Evolutionary conservation across 1,140 invertebrate genomes (phyloP).

Genomic region (Hirudo medicinalis): DNA sequence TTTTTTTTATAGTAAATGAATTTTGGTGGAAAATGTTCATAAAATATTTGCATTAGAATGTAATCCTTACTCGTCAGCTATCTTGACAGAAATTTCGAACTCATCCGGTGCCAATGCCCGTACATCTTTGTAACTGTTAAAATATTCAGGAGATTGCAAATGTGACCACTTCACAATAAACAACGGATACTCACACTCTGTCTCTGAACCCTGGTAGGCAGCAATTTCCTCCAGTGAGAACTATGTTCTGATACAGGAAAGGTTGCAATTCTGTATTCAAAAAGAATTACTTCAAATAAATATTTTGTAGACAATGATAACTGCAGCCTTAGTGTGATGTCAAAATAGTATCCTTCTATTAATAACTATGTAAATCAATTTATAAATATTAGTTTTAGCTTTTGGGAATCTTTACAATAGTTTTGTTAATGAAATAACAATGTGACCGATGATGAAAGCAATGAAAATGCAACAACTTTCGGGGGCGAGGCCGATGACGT

Average conservation of each 20-base stretch:
- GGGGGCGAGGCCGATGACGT: constrained; percentile 31
- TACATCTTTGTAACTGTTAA: constrained; percentile 52
- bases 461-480: constrained; percentile 18
- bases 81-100: constrained; percentile 56
- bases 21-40: too few species aligned
- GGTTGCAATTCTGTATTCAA: constrained; percentile 53
- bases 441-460: background rate
- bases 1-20: too few species aligned
- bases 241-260: constrained; percentile 72
- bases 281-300: background rate
- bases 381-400: background rate
- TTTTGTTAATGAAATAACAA: background rate
- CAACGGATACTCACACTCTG: constrained; percentile 47
- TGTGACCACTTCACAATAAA: background rate
- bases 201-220: constrained; percentile 62
- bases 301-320: background rate
- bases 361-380: too few species aligned
- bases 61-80: constrained; percentile 48
- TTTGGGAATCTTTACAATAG: too few species aligned
- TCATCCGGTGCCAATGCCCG: constrained; percentile 61
- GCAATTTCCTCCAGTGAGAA: constrained; percentile 77
- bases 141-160: constrained; percentile 10
- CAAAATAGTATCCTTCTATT: too few species aligned
- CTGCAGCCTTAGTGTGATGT: too few species aligned
- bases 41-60: too few species aligned